Evolutionary conservation across 2,113 vertebrate species (phyloP).

Genomic region (Clarias macrocephalus): DNA sequence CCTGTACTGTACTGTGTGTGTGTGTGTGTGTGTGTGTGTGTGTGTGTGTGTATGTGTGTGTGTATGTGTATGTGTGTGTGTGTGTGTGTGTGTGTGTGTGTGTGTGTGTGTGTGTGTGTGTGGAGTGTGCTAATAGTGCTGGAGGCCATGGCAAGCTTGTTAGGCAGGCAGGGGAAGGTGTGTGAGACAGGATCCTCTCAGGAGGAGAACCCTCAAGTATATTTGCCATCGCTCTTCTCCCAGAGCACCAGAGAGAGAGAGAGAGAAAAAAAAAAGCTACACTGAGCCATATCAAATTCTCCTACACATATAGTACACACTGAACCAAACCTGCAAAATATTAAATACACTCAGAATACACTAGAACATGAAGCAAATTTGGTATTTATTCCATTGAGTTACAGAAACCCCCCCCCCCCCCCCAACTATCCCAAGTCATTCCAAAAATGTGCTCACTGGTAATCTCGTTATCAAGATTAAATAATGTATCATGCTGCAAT

Average conservation of each 20-base stretch:
- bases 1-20: constrained; percentile 56
- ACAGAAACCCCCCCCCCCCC: too few species aligned
- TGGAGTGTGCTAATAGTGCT: constrained; percentile 51
- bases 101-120: constrained; percentile 43
- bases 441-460: neutral
- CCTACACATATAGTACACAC: neutral
- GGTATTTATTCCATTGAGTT: neutral
- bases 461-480: constrained; percentile 4
- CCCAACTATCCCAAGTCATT: neutral
- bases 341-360: too few species aligned
- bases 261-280: constrained; percentile 8
- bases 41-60: constrained; percentile 50
- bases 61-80: constrained; percentile 48
- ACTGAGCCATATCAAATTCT: constrained; percentile 12
- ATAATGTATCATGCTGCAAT: constrained; percentile 15
- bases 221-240: constrained; percentile 24
- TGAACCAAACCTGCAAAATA: neutral
- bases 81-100: constrained; percentile 24
- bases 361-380: neutral
- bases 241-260: neutral
- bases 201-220: constrained; percentile 36
- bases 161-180: constrained; percentile 39
- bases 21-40: constrained; percentile 12
- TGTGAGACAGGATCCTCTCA: constrained; percentile 41
- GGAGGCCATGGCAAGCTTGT: constrained; percentile 55